Conservation (phyloP, 2,797 vertebrate genomes). For the Aeoliscus strigatus region DNA sequence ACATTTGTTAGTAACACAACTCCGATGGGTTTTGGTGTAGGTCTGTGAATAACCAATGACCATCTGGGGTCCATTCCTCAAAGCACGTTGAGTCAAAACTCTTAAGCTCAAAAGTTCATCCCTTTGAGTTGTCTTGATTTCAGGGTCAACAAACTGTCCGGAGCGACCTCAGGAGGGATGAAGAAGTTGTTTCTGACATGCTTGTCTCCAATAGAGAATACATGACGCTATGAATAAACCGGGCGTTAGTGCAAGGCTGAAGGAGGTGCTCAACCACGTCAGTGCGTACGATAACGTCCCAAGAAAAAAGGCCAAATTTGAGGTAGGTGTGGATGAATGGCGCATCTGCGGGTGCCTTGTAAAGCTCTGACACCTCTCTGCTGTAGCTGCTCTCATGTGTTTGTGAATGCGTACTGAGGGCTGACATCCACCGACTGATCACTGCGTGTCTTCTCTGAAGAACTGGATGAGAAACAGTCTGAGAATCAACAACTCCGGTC, state of each 20-base stretch:
- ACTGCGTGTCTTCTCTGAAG: constrained; percentile 58
- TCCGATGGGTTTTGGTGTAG: no score
- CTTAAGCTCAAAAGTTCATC: no score
- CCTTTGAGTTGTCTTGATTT: no score
- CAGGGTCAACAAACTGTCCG: no score
- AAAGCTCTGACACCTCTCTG: no score
- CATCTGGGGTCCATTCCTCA: no score
- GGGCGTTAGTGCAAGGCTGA: constrained; percentile 78
- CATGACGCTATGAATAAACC: constrained; percentile 83
- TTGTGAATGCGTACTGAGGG: neutral
- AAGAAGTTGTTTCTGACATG: neutral
- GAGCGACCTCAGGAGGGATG: no score
- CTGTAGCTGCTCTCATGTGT: no score
- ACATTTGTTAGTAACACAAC: no score
- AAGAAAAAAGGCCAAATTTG: constrained; percentile 92
- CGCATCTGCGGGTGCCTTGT: no score
- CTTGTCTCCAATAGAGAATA: constrained; percentile 75
- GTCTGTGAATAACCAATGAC: no score
- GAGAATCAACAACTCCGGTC: constrained; percentile 70
- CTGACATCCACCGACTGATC: neutral
- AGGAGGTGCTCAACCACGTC: constrained; percentile 83
- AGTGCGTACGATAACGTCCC: constrained; percentile 87
- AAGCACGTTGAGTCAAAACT: neutral
- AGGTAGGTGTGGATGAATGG: no score
- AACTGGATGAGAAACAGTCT: constrained; percentile 97